Percentiles rank a stretch among this genome's conserved stretches.
These are phyloP conservation scores for Oligia latruncula DNA, from an alignment of 2,888 invertebrate species.

Conservation along the genomic window DNA sequence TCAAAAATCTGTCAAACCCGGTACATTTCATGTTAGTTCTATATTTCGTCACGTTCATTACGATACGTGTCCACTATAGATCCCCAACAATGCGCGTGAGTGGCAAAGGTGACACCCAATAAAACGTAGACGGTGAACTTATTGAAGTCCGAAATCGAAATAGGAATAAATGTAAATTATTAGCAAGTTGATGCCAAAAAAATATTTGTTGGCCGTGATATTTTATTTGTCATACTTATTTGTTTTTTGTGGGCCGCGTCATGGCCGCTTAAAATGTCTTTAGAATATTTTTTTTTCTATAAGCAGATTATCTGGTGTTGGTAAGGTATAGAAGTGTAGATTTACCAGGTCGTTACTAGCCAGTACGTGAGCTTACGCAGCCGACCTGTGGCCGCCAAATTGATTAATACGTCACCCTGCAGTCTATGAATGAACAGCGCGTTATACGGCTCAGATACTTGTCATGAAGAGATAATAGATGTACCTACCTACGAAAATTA, in stretches of 20 bases:
- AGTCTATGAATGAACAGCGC: slow-evolving; percentile 13
- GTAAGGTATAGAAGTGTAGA: background rate
- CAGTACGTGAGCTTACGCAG: slow-evolving; percentile 2
- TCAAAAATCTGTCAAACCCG: background rate
- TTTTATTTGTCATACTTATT: slow-evolving; percentile 31
- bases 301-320: background rate
- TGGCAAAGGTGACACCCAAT: slow-evolving; percentile 6
- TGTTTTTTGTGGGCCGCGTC: slow-evolving; percentile 36
- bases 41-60: background rate
- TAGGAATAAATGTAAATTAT: slow-evolving; percentile 3
- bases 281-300: background rate
- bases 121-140: slow-evolving; percentile 1
- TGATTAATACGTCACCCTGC: slow-evolving; percentile 42
- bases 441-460: slow-evolving; percentile 14
- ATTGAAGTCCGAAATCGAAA: background rate
- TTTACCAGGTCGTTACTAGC: background rate
- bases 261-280: slow-evolving; percentile 6
- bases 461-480: background rate
- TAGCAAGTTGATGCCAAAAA: slow-evolving; percentile 16
- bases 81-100: slow-evolving; percentile 7
- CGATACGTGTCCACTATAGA: slow-evolving; percentile 5
- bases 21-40: background rate
- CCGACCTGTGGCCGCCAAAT: slow-evolving; percentile 23
- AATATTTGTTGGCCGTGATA: slow-evolving; percentile 31
- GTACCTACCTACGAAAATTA: too few relatives aligned